Conservation (phyloP, 2,888 invertebrate species). For the Phalangium opilio region DNA sequence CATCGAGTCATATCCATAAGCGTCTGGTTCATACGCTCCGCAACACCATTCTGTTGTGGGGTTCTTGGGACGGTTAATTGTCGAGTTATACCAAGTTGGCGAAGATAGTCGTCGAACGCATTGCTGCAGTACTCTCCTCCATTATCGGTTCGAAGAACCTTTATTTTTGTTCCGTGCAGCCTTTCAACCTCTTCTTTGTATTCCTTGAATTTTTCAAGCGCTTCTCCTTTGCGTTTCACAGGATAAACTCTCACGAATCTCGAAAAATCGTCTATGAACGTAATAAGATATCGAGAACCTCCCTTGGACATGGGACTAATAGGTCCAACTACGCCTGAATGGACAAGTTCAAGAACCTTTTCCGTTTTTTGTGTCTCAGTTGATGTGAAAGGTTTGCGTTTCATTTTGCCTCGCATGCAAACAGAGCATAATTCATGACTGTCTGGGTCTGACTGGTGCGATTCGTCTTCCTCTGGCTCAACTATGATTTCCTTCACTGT, state of each 20-base stretch:
- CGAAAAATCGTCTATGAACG: slow-evolving; percentile 5
- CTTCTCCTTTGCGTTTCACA: slow-evolving; percentile 4
- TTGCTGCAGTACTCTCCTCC: not conserved
- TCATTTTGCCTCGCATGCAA: too few species aligned
- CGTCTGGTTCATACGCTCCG: not conserved
- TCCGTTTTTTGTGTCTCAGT: too few species aligned
- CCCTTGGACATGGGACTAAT: too few species aligned
- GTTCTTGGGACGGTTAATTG: slow-evolving; percentile 1
- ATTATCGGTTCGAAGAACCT: not conserved
- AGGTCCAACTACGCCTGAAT: too few species aligned
- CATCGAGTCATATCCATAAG: not conserved
- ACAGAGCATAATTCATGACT: too few species aligned
- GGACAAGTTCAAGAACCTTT: too few species aligned
- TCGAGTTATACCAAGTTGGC: not conserved
- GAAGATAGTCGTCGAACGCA: not conserved
- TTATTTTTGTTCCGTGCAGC: too few species aligned
- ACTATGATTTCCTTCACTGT: too few species aligned
- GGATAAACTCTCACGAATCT: not conserved
- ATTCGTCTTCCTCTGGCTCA: too few species aligned
- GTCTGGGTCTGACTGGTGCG: too few species aligned
- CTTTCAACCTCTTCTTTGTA: slow-evolving; percentile 1
- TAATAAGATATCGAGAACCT: slow-evolving; percentile 1
- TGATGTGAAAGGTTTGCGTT: too few species aligned
- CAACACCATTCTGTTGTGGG: slow-evolving; percentile 2
- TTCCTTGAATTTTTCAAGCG: slow-evolving; percentile 2